A percentile compares a stretch with the other conserved stretches of the same genome.
phyloP scores from a whole-genome alignment of 2,113 vertebrate genomes.

The Promerops cafer region DNA sequence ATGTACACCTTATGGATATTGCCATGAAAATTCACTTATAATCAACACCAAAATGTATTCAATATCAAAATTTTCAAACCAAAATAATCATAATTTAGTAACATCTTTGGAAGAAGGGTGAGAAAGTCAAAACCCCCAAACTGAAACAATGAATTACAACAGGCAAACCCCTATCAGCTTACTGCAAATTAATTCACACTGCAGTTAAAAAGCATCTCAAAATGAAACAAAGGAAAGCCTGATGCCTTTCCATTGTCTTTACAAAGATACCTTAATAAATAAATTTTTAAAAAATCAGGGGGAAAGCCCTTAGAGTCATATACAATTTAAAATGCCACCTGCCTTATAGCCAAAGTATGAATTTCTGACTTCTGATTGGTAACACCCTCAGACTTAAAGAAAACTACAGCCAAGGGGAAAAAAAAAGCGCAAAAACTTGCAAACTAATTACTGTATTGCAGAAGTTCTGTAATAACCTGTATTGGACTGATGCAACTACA shows the following conservation, averaged over 20 bases:
- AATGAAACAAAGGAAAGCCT: not conserved
- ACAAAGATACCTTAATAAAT: not conserved
- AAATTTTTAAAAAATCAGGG: rapidly evolving
- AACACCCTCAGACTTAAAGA: not conserved
- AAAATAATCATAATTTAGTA: not conserved
- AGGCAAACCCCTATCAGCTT: not conserved
- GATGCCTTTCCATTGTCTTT: not conserved
- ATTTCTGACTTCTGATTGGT: not conserved
- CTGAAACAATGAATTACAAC: not conserved
- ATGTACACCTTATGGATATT: not conserved
- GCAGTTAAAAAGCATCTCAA: not conserved
- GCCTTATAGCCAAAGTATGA: not conserved
- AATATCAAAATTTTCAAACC: not conserved
- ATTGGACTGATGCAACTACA: not conserved
- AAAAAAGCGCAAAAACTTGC: not conserved
- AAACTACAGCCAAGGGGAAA: not conserved
- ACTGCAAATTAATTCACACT: not conserved
- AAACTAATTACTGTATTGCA: not conserved
- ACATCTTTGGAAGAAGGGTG: not conserved
- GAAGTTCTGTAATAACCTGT: not conserved
- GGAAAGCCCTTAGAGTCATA: not conserved
- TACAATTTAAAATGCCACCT: not conserved
- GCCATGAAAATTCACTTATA: not conserved
- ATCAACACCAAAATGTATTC: not conserved
- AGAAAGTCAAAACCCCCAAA: not conserved